phyloP scores from a whole-genome alignment of 2,888 invertebrate species.

The Cantharis flavilabris region DNA sequence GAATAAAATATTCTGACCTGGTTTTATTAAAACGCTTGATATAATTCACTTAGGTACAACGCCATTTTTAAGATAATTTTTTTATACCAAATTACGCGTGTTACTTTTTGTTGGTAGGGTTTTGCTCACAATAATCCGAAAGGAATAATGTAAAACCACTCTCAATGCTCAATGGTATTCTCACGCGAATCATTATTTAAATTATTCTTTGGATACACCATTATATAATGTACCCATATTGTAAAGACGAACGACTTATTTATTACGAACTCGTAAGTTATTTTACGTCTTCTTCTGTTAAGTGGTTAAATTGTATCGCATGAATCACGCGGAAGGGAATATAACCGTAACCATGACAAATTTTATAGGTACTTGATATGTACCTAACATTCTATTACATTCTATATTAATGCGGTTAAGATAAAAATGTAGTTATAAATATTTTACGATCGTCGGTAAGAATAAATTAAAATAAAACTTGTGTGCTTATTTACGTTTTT shows the following conservation, averaged over 20 bases:
- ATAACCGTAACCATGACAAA: constrained; percentile 29
- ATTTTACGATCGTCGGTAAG: not conserved
- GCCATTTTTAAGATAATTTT: not conserved
- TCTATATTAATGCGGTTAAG: not conserved
- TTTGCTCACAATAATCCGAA: not conserved
- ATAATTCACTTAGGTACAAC: not conserved
- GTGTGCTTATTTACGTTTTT: constrained; percentile 17
- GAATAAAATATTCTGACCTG: constrained; percentile 22
- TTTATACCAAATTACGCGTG: not conserved
- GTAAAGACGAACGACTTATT: constrained; percentile 8
- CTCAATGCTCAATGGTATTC: not conserved
- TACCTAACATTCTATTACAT: not conserved
- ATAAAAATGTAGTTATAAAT: not conserved
- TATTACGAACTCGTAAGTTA: not conserved
- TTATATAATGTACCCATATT: not conserved
- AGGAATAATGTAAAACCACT: not conserved
- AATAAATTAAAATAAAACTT: not conserved
- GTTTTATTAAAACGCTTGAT: constrained; percentile 1
- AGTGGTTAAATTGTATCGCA: constrained; percentile 21
- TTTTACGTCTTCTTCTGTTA: not conserved
- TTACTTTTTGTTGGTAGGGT: not conserved
- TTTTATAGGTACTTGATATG: constrained; percentile 19
- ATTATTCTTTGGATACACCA: not conserved
- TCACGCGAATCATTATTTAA: not conserved
- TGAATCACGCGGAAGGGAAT: constrained; percentile 15